These are phyloP conservation scores for Hoplodrina blanda DNA, from an alignment of 2,888 invertebrate species.

Conservation along the genomic window DNA sequence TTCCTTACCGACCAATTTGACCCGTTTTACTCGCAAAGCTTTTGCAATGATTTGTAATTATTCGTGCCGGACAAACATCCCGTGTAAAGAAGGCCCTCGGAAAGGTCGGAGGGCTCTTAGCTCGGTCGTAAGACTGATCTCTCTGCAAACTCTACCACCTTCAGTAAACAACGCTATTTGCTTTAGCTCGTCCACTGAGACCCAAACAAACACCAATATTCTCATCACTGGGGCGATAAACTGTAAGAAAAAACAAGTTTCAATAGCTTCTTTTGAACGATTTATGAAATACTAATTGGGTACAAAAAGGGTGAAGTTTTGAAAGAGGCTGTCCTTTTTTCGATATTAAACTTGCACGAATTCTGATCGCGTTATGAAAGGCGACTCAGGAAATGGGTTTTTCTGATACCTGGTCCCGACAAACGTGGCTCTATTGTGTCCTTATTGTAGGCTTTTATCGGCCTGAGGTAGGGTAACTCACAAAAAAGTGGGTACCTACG, in stretches of 20 bases:
- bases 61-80: conserved; percentile 51
- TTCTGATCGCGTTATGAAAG: conserved; percentile 56
- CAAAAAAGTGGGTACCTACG: conserved; percentile 17
- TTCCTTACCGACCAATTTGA: conserved; percentile 33
- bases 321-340: conserved; percentile 40
- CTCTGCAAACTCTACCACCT: conserved; percentile 74
- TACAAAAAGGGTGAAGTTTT: conserved; percentile 49
- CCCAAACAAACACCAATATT: conserved; percentile 83
- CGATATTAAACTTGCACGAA: conserved; percentile 40
- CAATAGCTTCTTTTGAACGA: conserved; percentile 36
- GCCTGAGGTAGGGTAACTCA: conserved; percentile 9
- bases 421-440: conserved; percentile 44
- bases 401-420: conserved; percentile 45
- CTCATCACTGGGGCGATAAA: conserved; percentile 69
- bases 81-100: conserved; percentile 44
- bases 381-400: conserved; percentile 44
- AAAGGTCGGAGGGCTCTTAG: conserved; percentile 49
- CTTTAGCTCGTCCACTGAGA: conserved; percentile 72
- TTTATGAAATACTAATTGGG: conserved; percentile 58
- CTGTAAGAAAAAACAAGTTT: conserved; percentile 57
- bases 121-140: conserved; percentile 70
- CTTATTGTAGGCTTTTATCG: conserved; percentile 40
- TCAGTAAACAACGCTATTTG: conserved; percentile 79
- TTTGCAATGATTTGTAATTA: conserved; percentile 57
- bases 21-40: conserved; percentile 31